Percentiles rank a stretch among this genome's conserved stretches.
Evolutionary conservation across 2,888 invertebrate species (phyloP).

Genomic region (Ferrisia virgata): DNA sequence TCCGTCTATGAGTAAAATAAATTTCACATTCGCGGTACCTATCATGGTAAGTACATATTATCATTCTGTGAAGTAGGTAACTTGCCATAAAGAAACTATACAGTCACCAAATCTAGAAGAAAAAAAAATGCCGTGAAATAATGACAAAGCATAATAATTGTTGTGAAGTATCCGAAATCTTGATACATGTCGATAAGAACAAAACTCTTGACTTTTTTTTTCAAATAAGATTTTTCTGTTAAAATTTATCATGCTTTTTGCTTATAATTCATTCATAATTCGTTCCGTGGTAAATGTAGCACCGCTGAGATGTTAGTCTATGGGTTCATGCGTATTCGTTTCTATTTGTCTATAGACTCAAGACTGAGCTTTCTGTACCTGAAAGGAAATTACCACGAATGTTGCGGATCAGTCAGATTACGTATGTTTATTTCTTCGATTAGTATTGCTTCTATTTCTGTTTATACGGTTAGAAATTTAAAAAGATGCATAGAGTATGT

Average conservation of each 20-base stretch:
- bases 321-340: no score
- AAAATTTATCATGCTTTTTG: slow-evolving; percentile 16
- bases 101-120: not conserved
- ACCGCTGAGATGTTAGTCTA: not conserved
- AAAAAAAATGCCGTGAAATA: not conserved
- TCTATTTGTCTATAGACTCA: not conserved
- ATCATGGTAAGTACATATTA: not conserved
- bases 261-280: slow-evolving; percentile 15
- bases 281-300: not conserved
- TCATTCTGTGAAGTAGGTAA: not conserved
- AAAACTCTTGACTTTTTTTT: not conserved
- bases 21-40: not conserved
- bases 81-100: not conserved
- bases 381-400: not conserved
- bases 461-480: no score
- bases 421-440: no score
- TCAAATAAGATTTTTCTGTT: not conserved
- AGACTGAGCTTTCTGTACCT: not conserved
- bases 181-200: not conserved
- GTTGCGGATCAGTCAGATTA: not conserved
- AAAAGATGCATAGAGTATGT: no score
- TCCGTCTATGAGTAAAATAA: not conserved
- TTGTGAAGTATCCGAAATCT: slow-evolving; percentile 7
- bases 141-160: slow-evolving; percentile 20
- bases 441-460: no score